Base-by-base conservation (phyloP, 2,797 vertebrate species). In the Rallus crepitans region DNA sequence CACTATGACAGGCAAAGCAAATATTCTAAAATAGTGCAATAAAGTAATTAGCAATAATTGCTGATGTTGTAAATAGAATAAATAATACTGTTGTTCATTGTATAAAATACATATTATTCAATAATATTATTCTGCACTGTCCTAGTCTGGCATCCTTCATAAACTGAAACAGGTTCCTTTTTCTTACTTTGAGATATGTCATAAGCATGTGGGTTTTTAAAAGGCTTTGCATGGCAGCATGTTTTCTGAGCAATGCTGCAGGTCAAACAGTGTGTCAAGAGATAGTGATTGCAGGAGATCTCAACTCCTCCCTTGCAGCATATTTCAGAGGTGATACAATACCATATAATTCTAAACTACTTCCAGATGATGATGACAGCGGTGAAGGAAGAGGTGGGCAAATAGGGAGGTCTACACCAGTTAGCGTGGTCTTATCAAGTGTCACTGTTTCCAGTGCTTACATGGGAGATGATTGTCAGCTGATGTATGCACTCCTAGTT, bases 371-470 rank as follows among this genome's bases (percentile, higher is more conserved):
- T 52, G 25, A 37, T 64, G 50, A 35, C 11, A 70, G 52, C 59
- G 28, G 19, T 39, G 31, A 48, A 68, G 70, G 56, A 69, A 66
- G 19, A 69, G 24, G 30, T 37, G 6, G 4, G 52, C 8, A 76
- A 66, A 70, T 15, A 61, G 37, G 42, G 42, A 77, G 27, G 19
- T 60, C 61, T 50, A 1, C 15, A 11, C 12, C 35, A 48, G 21
- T 8, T 20, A 27, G 10, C 0, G 0, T 30, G 48, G 17, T 35
- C 28, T 42, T 35, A n/a, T 5, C 3, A 1, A n/a, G 39, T n/a
- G 48, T 42, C 80, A 48, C 85, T 76, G 6, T 39, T 81, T 35
- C 42, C 27, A 14, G 12, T 13, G 13, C n/a, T 91, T 70, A 17
- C 30, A 2, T 16, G 28, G 65, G 28, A 77, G 47, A 28, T 8